phyloP scores from a whole-genome alignment of 92 coral and sea anemone species.

The Phenganax stokvisi region DNA sequence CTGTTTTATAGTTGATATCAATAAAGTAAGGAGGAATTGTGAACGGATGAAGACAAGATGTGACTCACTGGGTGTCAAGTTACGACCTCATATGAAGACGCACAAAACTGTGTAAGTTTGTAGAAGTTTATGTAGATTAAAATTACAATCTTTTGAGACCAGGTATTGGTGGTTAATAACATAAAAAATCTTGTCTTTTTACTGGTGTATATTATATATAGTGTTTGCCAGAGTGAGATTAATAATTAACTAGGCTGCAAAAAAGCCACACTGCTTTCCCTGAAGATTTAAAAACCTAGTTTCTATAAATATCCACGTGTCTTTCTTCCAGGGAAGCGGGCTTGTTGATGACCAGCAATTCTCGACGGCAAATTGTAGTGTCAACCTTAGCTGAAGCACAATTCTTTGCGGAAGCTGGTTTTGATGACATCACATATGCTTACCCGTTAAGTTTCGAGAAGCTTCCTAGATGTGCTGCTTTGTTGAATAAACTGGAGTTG shows the following conservation, averaged over 20 bases:
- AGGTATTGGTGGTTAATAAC: too few relatives aligned
- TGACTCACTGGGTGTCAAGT: slow-evolving; percentile 55
- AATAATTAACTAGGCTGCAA: background rate
- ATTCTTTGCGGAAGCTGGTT: slow-evolving; percentile 70
- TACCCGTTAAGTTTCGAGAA: slow-evolving; percentile 77
- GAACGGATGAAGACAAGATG: slow-evolving; percentile 67
- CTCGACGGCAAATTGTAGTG: slow-evolving; percentile 65
- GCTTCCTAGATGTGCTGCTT: slow-evolving; percentile 62
- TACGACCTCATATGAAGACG: slow-evolving; percentile 84
- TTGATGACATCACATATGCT: slow-evolving; percentile 83
- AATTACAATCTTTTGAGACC: too few relatives aligned
- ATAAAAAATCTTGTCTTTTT: background rate
- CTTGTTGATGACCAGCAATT: slow-evolving; percentile 68
- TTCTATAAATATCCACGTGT: too few relatives aligned
- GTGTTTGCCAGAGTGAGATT: background rate
- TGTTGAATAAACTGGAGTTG: slow-evolving; percentile 52
- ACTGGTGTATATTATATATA: background rate
- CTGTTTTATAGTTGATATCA: slow-evolving; percentile 62
- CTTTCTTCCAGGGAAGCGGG: slow-evolving; percentile 66
- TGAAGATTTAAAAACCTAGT: too few relatives aligned
- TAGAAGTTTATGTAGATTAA: background rate
- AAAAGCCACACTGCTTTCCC: too few relatives aligned
- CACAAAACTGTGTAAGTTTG: slow-evolving; percentile 70
- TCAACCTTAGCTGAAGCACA: slow-evolving; percentile 90
- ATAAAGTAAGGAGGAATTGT: slow-evolving; percentile 67